phyloP scores from a whole-genome alignment of 30 jellyfish, hydroid and myxozoan genomes.

The Turritopsis rubra region DNA sequence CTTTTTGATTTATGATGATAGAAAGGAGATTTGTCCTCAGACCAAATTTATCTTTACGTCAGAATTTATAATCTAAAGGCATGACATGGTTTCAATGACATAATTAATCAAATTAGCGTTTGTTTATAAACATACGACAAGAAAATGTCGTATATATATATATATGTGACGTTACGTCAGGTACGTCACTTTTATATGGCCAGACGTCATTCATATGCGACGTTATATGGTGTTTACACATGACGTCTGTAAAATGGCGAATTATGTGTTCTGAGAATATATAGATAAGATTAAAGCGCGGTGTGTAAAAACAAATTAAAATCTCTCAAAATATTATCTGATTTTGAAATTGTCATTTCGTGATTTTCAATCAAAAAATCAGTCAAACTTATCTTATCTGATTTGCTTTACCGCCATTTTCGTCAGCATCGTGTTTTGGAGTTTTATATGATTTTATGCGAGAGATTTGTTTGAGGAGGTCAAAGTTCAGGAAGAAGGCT shows the following conservation, averaged over 20 bases:
- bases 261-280: background rate
- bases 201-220: background rate
- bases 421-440: too few relatives aligned
- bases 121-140: background rate
- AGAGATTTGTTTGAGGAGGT: too few relatives aligned
- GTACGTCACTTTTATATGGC: background rate
- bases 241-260: background rate
- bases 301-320: too few relatives aligned
- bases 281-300: background rate
- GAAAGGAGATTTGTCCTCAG: background rate
- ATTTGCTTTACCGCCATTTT: background rate
- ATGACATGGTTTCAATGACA: background rate
- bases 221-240: background rate
- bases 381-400: background rate
- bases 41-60: background rate
- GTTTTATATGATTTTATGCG: too few relatives aligned
- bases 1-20: background rate
- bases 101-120: background rate
- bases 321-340: too few relatives aligned
- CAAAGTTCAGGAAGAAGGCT: too few relatives aligned
- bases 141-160: background rate
- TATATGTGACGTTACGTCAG: background rate
- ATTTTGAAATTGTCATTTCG: background rate
- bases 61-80: background rate
- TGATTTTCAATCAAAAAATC: too few relatives aligned